Conservation (phyloP, 2,888 invertebrate species). For the Caenorhabditis sp. region DNA sequence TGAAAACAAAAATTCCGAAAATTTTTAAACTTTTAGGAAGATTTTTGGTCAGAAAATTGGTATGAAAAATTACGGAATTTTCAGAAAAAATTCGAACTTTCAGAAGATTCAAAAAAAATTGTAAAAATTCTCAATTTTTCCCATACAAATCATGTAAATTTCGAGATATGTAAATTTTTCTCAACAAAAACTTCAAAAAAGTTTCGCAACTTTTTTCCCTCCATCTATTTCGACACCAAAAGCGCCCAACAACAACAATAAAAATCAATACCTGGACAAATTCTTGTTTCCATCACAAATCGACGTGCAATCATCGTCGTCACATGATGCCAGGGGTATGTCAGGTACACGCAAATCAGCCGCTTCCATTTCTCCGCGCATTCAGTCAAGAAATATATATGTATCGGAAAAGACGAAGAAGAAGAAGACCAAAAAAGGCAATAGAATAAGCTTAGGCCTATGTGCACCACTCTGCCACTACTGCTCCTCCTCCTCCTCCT, state of each 20-base stretch:
- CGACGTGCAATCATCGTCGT: slow-evolving; percentile 45
- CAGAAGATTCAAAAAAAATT: too few species aligned
- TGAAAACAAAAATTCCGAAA: too few species aligned
- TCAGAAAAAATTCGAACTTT: too few species aligned
- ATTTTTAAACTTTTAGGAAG: too few species aligned
- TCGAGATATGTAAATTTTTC: not conserved
- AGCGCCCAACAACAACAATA: not conserved
- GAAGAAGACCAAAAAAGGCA: not conserved
- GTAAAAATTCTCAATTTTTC: too few species aligned
- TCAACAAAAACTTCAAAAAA: not conserved
- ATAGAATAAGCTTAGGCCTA: not conserved
- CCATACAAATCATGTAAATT: not conserved
- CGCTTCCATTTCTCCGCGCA: slow-evolving; percentile 33
- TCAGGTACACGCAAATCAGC: slow-evolving; percentile 60
- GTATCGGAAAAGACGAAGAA: not conserved
- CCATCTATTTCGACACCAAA: not conserved
- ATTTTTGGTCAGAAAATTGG: too few species aligned
- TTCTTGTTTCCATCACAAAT: slow-evolving; percentile 41
- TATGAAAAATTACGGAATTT: too few species aligned
- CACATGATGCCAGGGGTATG: slow-evolving; percentile 61
- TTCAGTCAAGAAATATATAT: not conserved
- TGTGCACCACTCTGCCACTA: not conserved
- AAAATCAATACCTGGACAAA: slow-evolving; percentile 26
- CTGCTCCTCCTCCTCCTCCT: not conserved
- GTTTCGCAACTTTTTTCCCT: not conserved